Evolutionary conservation across 1,140 invertebrate genomes (phyloP), one percentile per base, ranked within the genome.

Genomic region (Chlorops oryzae): DNA sequence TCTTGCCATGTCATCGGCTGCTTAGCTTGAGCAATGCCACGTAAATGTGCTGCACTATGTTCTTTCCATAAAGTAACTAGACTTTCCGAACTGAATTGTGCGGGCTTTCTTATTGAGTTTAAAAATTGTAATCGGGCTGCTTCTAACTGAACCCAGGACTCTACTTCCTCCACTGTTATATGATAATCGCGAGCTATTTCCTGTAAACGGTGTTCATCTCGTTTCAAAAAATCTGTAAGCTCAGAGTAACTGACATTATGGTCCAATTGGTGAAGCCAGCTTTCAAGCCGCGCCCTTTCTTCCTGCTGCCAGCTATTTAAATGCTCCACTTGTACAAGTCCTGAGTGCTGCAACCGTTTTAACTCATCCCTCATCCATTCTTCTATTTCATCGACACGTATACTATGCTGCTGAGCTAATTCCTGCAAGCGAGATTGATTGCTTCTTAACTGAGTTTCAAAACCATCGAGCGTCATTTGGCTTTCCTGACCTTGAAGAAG

Each of bases 121-220:
- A n/a, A n/a, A 0, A 66, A 45, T 6, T 67, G 62, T 5, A 70
- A 50, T 2, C 67, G 53, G 3, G 62, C 62, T 0, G 62, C 59
- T 43, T 70, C 67, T 24, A 62, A 61, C 43, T 65, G 59, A 13
- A 70, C 62, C 66, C 66, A 70, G 20, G 58, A 55, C 27, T 70
- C 64, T 2, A 70, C 64, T 47, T 70, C 67, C 18, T 70, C 67
- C 10, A 70, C 66, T 1, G 67, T 70, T 18, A 67, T 34, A 35
- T 70, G 67, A n/a, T 70, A 70, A 18, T 70, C 60, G 12, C 41
- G 46, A 9, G 62, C 66, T 22, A 70, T 67, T 44, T 51, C 48
- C 18, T 55, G 51, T 13, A 70, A 39, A 2, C 67, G 59, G 2
- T 55, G 47, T 25, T 65, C 65, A 35, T 70, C 67, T 5, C 64